Evolutionary conservation across 2,113 vertebrate genomes (phyloP), one percentile per base, ranked within the genome.

Genomic region (Grantiella picta): DNA sequence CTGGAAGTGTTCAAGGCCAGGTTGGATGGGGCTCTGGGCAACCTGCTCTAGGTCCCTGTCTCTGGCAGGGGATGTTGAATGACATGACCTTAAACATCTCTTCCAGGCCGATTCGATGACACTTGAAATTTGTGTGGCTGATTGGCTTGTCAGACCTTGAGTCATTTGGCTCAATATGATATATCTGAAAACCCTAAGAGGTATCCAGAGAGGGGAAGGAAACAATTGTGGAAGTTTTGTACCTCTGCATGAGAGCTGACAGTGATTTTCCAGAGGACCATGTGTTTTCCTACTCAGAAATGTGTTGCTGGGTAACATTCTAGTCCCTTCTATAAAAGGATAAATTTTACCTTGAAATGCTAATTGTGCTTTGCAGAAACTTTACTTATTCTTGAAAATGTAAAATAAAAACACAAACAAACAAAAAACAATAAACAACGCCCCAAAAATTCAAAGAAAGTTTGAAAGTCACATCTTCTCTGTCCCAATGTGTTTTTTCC

Each of bases 201-300:
- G 1, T 42, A 35, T 57, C 15, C 29, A 47, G 33, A 63, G 38
- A 73, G 36, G 11, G 29, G 29, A 68, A 66, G 16, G 38, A 83
- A 53, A 42, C 0, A 0, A 9, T 28, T 90, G 31, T 65, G 36
- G 53, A 86, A 73, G 54, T 27, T 1, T 1, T 0, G 0, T 63
- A n/a, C 6, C 5, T 47, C 27, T 63, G 8, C 3, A 0, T 25
- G 21, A 49, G 19, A 86, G 14, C 16, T 45, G n/a, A 29, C 19
- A 28, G 44, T 54, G 19, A 38, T 72, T 86, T 91, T 89, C 11
- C 15, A 61, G 63, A 65, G 18, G 13, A 56, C 15, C 5, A 2
- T 31, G 8, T 15, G 20, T 50, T 79, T 56, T 44, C 24, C 9
- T 71, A 9, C 18, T 45, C 11, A 54, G 60, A 47, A 73, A 40